Conservation (phyloP, 2,888 invertebrate species). For the Drosophila mulleri region DNA sequence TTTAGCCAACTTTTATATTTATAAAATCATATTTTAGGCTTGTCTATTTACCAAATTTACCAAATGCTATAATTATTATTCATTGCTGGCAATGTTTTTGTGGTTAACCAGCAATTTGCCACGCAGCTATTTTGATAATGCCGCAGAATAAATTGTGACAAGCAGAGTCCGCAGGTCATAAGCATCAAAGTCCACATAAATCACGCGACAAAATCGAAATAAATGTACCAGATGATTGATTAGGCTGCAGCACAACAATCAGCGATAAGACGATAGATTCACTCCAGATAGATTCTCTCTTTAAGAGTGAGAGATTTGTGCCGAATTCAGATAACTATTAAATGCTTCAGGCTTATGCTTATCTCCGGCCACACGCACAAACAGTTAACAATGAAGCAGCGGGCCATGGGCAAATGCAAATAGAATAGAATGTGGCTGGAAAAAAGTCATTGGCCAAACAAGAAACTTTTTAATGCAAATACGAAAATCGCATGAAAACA, state of each 20-base stretch:
- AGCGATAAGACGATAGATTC: constrained; percentile 5
- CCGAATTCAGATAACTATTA: constrained; percentile 40
- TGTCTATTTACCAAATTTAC: too few relatives aligned
- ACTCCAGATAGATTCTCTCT: background rate
- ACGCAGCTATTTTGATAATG: constrained; percentile 15
- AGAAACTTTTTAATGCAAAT: constrained; percentile 76
- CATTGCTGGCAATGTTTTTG: background rate
- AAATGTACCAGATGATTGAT: constrained; percentile 47
- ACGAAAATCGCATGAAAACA: constrained; percentile 72
- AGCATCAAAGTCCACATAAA: constrained; percentile 25
- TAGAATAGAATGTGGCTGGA: constrained; percentile 28
- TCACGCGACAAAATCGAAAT: constrained; percentile 24
- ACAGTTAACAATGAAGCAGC: constrained; percentile 7
- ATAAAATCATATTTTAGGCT: background rate
- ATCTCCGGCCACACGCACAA: constrained; percentile 28
- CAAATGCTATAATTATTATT: background rate
- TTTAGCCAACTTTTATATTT: background rate
- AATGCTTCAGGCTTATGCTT: constrained; percentile 25
- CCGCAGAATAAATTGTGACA: constrained; percentile 12
- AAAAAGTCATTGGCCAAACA: constrained; percentile 58
- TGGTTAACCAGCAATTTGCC: constrained; percentile 8
- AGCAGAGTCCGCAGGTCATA: constrained; percentile 5
- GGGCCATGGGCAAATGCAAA: constrained; percentile 65
- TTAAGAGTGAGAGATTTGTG: background rate
- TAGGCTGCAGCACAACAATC: constrained; percentile 1